phyloP scores from a whole-genome alignment of 2,888 invertebrate genomes.

The Lasioglossum pauxillum region DNA sequence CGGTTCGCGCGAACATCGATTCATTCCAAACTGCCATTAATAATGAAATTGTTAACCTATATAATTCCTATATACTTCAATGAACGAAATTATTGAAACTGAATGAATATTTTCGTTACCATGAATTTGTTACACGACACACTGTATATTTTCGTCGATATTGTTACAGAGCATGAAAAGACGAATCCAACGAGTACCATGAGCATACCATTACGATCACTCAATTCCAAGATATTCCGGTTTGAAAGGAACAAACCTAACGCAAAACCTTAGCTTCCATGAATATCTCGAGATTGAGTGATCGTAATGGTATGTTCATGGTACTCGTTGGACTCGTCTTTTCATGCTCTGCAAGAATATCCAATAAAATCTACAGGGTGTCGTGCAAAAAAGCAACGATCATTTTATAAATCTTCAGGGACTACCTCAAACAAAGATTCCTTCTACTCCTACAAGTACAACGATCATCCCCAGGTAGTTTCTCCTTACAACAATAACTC shows the following conservation, averaged over 20 bases:
- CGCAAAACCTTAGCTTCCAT: no score
- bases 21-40: background rate
- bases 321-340: background rate
- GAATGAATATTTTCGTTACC: no score
- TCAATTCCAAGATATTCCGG: background rate
- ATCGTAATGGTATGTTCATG: background rate
- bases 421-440: background rate
- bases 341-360: background rate
- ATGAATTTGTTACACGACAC: background rate
- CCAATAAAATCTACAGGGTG: background rate
- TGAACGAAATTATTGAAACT: no score
- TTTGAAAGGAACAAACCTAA: background rate
- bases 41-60: no score
- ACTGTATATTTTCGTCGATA: background rate
- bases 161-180: background rate
- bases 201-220: background rate
- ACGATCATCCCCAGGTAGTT: background rate
- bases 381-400: background rate
- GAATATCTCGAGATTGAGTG: background rate
- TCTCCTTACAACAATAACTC: background rate
- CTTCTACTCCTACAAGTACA: background rate
- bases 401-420: background rate
- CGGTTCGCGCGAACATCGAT: background rate
- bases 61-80: no score
- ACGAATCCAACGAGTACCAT: background rate